Conservation (phyloP, 2,888 invertebrate species). For the Melieria crassipennis region DNA sequence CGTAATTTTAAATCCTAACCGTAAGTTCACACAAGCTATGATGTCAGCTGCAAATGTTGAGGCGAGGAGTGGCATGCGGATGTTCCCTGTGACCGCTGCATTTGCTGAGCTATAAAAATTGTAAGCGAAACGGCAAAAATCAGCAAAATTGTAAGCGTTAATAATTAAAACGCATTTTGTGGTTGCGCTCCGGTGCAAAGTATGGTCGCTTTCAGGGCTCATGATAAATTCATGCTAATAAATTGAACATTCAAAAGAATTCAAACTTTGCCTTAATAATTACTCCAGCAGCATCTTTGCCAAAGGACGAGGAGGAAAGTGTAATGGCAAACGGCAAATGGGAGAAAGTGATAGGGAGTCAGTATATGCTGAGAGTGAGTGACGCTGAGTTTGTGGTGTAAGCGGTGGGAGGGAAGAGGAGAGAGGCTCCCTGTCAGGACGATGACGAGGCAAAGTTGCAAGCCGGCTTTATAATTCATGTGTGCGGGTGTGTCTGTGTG, state of each 20-base stretch:
- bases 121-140: no score
- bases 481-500: background rate
- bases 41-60: background rate
- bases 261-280: conserved; percentile 29
- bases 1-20: no score
- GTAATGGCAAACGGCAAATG: background rate
- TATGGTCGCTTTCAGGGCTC: conserved; percentile 22
- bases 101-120: background rate
- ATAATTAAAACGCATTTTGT: conserved; percentile 15
- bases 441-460: background rate
- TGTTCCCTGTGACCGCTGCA: background rate
- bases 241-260: conserved; percentile 44
- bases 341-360: background rate
- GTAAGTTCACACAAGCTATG: background rate
- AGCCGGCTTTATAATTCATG: conserved; percentile 6
- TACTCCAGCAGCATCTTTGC: background rate
- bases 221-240: conserved; percentile 42
- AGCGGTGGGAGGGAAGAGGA: background rate
- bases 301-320: background rate
- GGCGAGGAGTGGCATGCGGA: background rate
- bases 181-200: background rate
- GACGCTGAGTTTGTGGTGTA: background rate
- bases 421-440: background rate
- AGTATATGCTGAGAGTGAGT: background rate
- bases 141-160: background rate